A percentile compares a stretch with the other conserved stretches of the same genome.
These are phyloP conservation scores for Ciona savignyi DNA, from an alignment of 23 tunicate genomes.

Conservation along the genomic window DNA sequence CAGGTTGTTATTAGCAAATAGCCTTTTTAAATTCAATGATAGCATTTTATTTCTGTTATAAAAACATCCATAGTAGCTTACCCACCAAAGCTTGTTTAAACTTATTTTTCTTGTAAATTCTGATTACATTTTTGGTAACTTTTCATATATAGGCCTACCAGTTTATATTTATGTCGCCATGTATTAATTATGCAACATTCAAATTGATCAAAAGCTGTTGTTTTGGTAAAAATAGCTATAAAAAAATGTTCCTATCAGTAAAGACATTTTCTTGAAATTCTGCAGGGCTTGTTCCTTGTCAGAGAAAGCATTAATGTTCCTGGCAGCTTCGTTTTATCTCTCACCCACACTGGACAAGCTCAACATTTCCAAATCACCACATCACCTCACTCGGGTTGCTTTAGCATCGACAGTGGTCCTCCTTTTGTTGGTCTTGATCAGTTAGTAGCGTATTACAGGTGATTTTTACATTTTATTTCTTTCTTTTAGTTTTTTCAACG, in stretches of 20 bases:
- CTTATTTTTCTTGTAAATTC: background rate
- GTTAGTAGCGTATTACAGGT: conserved; percentile 78
- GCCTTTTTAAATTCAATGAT: too few relatives aligned
- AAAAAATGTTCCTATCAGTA: too few relatives aligned
- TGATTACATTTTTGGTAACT: too few relatives aligned
- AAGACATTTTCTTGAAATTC: conserved; percentile 1
- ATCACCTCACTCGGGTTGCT: conserved; percentile 84
- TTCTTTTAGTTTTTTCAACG: too few relatives aligned
- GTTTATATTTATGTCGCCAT: too few relatives aligned
- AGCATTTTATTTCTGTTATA: too few relatives aligned
- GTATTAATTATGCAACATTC: too few relatives aligned
- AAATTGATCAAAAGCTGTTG: background rate
- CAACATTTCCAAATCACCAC: conserved; percentile 93
- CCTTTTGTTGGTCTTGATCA: conserved; percentile 99
- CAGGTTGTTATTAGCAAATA: too few relatives aligned
- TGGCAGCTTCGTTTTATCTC: conserved; percentile 82
- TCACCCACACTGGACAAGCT: conserved; percentile 61
- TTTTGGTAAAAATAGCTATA: background rate
- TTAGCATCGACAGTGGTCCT: conserved; percentile 96
- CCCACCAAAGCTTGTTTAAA: background rate
- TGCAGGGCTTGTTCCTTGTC: conserved; percentile 85
- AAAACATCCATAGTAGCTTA: background rate
- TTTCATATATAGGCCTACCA: too few relatives aligned
- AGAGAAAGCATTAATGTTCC: conserved; percentile 75
- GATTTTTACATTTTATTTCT: background rate